These are phyloP conservation scores for Achatina immaculata DNA, from an alignment of 1,140 invertebrate genomes.

Conservation along the genomic window DNA sequence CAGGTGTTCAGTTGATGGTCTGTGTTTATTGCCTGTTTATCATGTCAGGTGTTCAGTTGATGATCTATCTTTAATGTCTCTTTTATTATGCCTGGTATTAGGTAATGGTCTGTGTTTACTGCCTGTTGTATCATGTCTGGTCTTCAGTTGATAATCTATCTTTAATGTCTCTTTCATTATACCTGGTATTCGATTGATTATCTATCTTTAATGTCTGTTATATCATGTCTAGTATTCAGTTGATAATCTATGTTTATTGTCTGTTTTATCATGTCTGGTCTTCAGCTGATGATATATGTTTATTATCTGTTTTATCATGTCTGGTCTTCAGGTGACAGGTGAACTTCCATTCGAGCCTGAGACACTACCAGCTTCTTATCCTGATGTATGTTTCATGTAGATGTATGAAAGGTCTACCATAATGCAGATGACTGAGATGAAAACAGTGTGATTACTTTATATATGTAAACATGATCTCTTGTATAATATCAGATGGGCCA, in stretches of 20 bases:
- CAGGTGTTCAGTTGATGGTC: too few species aligned
- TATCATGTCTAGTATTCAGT: neutral
- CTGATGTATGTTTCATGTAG: conserved; percentile 72
- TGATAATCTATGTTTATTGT: neutral
- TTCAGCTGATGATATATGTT: too few species aligned
- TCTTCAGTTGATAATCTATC: too few species aligned
- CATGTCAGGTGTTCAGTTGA: too few species aligned
- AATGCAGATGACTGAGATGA: neutral
- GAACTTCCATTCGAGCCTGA: conserved; percentile 70
- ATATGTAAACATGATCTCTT: neutral
- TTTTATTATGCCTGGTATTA: too few species aligned
- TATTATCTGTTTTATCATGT: neutral
- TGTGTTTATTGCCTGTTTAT: too few species aligned
- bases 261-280: neutral
- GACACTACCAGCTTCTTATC: conserved; percentile 54
- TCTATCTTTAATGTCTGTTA: neutral
- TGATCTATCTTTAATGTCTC: too few species aligned
- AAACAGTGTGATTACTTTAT: neutral
- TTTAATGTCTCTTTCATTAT: neutral
- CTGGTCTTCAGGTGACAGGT: conserved; percentile 48
- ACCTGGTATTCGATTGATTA: neutral
- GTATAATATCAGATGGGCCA: too few species aligned
- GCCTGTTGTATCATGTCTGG: too few species aligned
- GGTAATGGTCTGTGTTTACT: too few species aligned
- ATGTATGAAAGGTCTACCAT: conserved; percentile 67